phyloP scores from a whole-genome alignment of 2,888 invertebrate species.

The Drosophila rubida region DNA sequence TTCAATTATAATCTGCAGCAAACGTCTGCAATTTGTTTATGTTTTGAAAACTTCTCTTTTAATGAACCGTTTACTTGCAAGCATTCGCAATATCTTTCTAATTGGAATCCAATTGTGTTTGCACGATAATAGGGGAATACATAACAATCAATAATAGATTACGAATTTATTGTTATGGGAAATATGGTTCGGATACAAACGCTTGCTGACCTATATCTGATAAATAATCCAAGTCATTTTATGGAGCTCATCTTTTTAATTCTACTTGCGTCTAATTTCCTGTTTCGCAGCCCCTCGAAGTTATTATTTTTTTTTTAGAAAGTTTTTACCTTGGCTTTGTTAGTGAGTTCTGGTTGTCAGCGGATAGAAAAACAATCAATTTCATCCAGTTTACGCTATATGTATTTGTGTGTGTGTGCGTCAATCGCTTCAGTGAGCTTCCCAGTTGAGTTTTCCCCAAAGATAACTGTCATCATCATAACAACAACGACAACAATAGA shows the following conservation, averaged over 20 bases:
- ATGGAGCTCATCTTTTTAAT: neutral
- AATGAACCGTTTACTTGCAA: constrained; percentile 1
- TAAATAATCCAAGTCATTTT: neutral
- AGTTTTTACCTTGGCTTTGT: constrained; percentile 32
- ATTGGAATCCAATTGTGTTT: neutral
- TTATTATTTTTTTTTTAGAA: constrained; percentile 42
- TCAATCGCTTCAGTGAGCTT: constrained; percentile 15
- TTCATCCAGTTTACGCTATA: constrained; percentile 17
- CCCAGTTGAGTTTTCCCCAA: constrained; percentile 45
- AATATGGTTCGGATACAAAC: neutral
- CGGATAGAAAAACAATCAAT: constrained; percentile 36
- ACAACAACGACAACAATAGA: constrained; percentile 5
- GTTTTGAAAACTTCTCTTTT: constrained; percentile 6
- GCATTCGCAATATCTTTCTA: neutral
- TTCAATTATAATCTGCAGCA: constrained; percentile 54
- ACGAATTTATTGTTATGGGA: too few species aligned
- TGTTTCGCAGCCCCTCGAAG: constrained; percentile 7
- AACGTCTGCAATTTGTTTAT: constrained; percentile 12
- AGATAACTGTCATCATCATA: constrained; percentile 47
- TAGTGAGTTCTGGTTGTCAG: constrained; percentile 24
- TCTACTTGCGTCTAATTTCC: constrained; percentile 30
- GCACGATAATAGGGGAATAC: neutral
- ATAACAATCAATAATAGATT: neutral
- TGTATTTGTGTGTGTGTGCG: constrained; percentile 7
- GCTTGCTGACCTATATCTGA: constrained; percentile 1